phyloP scores from a whole-genome alignment of 2,888 invertebrate genomes.

The Boloria selene region DNA sequence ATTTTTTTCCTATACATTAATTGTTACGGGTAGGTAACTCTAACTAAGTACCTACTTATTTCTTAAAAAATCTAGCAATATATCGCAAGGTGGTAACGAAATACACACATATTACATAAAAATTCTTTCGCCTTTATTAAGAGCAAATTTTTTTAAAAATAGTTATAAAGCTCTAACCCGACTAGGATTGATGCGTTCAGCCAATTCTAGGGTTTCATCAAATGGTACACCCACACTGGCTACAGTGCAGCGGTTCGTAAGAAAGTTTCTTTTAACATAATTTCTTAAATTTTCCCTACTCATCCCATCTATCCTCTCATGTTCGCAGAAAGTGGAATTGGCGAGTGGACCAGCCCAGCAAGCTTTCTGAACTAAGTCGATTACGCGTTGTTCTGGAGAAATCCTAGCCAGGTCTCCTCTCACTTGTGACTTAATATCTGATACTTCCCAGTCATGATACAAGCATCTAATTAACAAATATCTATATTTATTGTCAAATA shows the following conservation, averaged over 20 bases:
- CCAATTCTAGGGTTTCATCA: constrained; percentile 62
- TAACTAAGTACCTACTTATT: too few species aligned
- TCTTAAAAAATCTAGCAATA: too few species aligned
- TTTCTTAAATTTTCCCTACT: constrained; percentile 44
- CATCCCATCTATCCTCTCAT: constrained; percentile 55
- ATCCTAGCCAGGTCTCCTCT: constrained; percentile 55
- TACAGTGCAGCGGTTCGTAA: constrained; percentile 54
- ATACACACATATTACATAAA: too few species aligned
- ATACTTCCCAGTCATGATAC: constrained; percentile 60
- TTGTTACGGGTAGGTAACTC: too few species aligned
- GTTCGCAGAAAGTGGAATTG: constrained; percentile 64
- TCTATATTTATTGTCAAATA: neutral
- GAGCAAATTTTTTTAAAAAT: neutral
- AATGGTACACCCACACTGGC: constrained; percentile 63
- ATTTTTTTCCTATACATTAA: too few species aligned
- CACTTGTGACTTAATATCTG: constrained; percentile 53
- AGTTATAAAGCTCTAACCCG: constrained; percentile 33
- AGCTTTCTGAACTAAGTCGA: constrained; percentile 66
- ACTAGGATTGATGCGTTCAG: constrained; percentile 47
- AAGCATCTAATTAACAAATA: constrained; percentile 49
- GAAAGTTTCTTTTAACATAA: constrained; percentile 52
- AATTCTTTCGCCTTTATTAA: too few species aligned
- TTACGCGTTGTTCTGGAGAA: constrained; percentile 52
- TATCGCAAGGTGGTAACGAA: too few species aligned
- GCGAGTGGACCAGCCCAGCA: constrained; percentile 61